Percentiles rank a stretch among this genome's conserved stretches.
phyloP scores from a whole-genome alignment of 1,140 invertebrate genomes.

The Ephestia elutella region DNA sequence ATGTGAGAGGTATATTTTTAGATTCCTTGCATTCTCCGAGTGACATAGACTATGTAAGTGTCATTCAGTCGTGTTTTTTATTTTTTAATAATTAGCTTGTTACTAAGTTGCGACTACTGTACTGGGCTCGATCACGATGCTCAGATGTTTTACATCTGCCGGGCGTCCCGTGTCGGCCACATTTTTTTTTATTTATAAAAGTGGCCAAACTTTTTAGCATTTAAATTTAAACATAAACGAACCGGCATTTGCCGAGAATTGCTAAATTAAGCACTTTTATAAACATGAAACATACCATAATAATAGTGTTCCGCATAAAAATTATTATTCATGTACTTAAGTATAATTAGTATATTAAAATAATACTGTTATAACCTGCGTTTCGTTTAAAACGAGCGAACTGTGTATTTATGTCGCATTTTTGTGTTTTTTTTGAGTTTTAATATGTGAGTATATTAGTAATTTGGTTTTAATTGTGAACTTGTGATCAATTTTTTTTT shows the following conservation, averaged over 20 bases:
- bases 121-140: no score
- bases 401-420: background rate
- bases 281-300: constrained; percentile 1
- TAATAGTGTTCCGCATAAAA: background rate
- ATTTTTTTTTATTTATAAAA: background rate
- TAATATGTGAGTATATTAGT: no score
- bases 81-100: no score
- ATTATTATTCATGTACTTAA: constrained; percentile 2
- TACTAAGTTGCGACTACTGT: no score
- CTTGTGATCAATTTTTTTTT: no score
- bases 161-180: no score
- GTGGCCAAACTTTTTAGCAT: background rate
- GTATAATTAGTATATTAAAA: constrained; percentile 1
- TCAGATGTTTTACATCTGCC: no score
- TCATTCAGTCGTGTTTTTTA: no score
- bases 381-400: background rate
- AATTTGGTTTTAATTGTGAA: background rate
- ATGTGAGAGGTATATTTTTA: no score
- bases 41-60: no score
- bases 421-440: background rate
- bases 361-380: background rate
- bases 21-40: no score
- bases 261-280: background rate
- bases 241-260: background rate
- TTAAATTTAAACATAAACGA: constrained; percentile 2